Evolutionary conservation across 2,797 vertebrate species (phyloP).

Genomic region (Distichodus sexfasciatus): DNA sequence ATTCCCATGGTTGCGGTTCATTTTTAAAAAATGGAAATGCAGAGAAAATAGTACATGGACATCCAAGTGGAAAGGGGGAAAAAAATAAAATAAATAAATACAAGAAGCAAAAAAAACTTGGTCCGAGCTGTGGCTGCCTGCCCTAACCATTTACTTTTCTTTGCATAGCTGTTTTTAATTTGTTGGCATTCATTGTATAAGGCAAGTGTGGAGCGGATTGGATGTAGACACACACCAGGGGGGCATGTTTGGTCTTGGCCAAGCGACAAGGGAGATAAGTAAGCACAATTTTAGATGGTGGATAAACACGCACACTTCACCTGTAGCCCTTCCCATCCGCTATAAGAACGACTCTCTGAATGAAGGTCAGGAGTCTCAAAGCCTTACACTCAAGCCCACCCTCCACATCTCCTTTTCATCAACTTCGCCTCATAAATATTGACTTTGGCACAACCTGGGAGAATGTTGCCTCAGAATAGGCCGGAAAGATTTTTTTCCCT

Average conservation of each 20-base stretch:
- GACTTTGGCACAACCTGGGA: constrained; percentile 36
- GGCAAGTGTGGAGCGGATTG: constrained; percentile 4
- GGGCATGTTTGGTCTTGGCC: constrained; percentile 10
- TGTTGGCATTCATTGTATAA: constrained; percentile 4
- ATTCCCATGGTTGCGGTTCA: constrained; percentile 44
- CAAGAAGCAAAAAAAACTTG: constrained; percentile 30
- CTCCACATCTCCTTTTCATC: constrained; percentile 38
- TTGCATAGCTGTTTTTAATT: constrained; percentile 30
- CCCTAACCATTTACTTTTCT: constrained; percentile 29
- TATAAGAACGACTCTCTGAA: constrained; percentile 24
- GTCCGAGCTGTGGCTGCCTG: constrained; percentile 28
- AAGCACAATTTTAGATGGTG: not conserved
- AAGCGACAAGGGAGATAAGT: constrained; percentile 8
- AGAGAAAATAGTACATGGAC: constrained; percentile 32
- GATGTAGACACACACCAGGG: constrained; percentile 3
- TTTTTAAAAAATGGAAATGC: constrained; percentile 39
- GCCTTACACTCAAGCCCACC: constrained; percentile 9
- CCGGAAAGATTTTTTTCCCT: constrained; percentile 10
- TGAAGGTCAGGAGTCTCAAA: constrained; percentile 24
- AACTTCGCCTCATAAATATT: constrained; percentile 35
- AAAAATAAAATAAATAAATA: constrained; percentile 26
- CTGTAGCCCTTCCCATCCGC: not conserved
- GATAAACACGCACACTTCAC: constrained; percentile 2
- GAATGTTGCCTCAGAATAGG: constrained; percentile 33
- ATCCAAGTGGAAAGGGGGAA: constrained; percentile 24